A percentile compares a stretch with the other conserved stretches of the same genome.
Evolutionary conservation across 2,888 invertebrate genomes (phyloP).

Genomic region (Acronicta leporina): DNA sequence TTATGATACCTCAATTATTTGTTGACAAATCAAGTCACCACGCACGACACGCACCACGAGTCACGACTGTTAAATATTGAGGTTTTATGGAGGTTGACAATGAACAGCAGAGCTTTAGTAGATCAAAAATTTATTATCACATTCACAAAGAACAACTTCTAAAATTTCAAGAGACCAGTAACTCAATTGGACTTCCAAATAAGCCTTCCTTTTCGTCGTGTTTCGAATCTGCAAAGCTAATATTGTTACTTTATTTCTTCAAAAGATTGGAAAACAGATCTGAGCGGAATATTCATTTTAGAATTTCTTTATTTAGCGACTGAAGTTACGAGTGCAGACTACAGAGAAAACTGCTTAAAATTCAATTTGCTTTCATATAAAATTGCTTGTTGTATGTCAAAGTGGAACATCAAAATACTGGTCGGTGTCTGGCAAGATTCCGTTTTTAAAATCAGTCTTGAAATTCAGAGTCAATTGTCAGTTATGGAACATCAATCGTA

Average conservation of each 20-base stretch:
- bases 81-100: too few relatives aligned
- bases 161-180: conserved; percentile 6
- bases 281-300: conserved; percentile 1
- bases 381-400: conserved; percentile 6
- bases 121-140: background rate
- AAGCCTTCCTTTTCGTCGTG: conserved; percentile 16
- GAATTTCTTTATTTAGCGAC: conserved; percentile 15
- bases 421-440: conserved; percentile 12
- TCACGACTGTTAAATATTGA: too few relatives aligned
- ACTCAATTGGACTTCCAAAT: conserved; percentile 19
- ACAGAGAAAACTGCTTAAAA: background rate
- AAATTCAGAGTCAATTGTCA: conserved; percentile 12
- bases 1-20: too few relatives aligned
- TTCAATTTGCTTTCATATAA: conserved; percentile 1
- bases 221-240: conserved; percentile 10
- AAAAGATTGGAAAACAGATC: conserved; percentile 1
- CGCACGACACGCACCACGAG: too few relatives aligned
- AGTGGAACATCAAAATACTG: conserved; percentile 21
- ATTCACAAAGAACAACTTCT: background rate
- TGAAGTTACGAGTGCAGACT: background rate
- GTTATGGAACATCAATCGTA: conserved; percentile 25
- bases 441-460: conserved; percentile 7
- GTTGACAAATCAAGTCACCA: too few relatives aligned
- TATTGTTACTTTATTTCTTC: conserved; percentile 11
- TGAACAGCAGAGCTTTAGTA: too few relatives aligned